Percentiles rank a stretch among this genome's conserved stretches.
Conservation (phyloP, 2,888 invertebrate genomes). For the Melangyna quadrimaculata region DNA sequence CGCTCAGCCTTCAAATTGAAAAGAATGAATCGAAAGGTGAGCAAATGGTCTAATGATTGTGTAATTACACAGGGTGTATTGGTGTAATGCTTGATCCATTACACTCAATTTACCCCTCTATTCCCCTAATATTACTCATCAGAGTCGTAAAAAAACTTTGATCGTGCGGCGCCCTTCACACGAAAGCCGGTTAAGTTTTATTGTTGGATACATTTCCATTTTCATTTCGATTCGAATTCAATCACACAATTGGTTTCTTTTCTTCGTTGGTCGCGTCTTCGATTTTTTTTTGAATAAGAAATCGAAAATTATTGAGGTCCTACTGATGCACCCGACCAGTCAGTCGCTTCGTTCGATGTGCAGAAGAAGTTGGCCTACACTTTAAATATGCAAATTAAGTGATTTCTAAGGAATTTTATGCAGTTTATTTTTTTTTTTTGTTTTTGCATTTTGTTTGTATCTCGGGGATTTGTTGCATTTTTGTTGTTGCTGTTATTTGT, state of each 20-base stretch:
- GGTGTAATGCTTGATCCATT: slow-evolving; percentile 5
- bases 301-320: slow-evolving; percentile 58
- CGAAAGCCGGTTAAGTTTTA: slow-evolving; percentile 25
- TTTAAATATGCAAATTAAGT: slow-evolving; percentile 71
- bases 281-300: slow-evolving; percentile 13
- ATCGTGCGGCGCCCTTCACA: background rate
- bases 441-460: too few species aligned
- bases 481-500: background rate
- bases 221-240: slow-evolving; percentile 24
- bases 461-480: background rate
- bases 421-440: background rate
- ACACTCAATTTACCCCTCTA: background rate
- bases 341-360: background rate
- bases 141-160: background rate
- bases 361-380: slow-evolving; percentile 65
- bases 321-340: slow-evolving; percentile 41
- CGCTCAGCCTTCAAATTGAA: slow-evolving; percentile 2
- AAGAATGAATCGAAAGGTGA: slow-evolving; percentile 51
- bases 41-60: slow-evolving; percentile 51
- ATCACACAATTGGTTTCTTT: slow-evolving; percentile 17
- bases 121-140: background rate
- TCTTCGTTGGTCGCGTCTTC: slow-evolving; percentile 10
- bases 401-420: slow-evolving; percentile 65
- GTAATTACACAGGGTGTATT: slow-evolving; percentile 33
- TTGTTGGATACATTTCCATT: slow-evolving; percentile 13